Base-by-base conservation (phyloP, 2,888 invertebrate species). In the Catocala nupta region DNA sequence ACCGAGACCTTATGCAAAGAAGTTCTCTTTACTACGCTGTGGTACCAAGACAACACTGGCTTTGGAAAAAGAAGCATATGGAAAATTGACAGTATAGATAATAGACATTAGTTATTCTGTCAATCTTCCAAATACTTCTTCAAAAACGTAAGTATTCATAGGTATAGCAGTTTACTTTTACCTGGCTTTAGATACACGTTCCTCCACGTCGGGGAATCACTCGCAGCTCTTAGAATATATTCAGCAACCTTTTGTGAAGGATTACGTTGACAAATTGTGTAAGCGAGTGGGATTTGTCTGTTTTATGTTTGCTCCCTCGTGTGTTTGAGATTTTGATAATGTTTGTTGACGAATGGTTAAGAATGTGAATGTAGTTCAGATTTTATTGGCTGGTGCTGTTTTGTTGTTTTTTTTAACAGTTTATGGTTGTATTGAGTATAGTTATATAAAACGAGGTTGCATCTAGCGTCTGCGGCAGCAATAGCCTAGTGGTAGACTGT, bases 211-310 rank as follows among this genome's bases (percentile, higher is more conserved):
- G 59, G 77, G 70, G 71, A 75, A 75, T 74, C 77, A 57, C 64
- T 75, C 59, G 70, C 60, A 57, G 55, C 56, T 64, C 64, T 59
- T 70, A 71, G 59, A 77, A 71, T 75, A 65, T 78, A 75, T 77
- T 71, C 55, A 48, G 43, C 51, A 65, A 63, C 67, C 71, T 65
- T 77, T 75, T 73, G 73, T 75, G 71, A 58, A 71, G 78, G 72
- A 71, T 78, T 77, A 75, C 71, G 53, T 77, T 77, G 78, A 77
- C 78, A 77, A 77, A 77, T 77, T 77, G 75, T 68, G 72, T 75
- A 75, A 77, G 77, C 60, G 75, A 67, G 67, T 68, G 65, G 60
- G 59, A 77, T 76, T 68, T 75, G 70, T 76, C 60, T 76, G 63
- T 60, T 68, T 68, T 59, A 59, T 56, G 64, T 63, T 57, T 54